Evolutionary conservation across 2,113 vertebrate species (phyloP).

Genomic region (Gallinago undulata): DNA sequence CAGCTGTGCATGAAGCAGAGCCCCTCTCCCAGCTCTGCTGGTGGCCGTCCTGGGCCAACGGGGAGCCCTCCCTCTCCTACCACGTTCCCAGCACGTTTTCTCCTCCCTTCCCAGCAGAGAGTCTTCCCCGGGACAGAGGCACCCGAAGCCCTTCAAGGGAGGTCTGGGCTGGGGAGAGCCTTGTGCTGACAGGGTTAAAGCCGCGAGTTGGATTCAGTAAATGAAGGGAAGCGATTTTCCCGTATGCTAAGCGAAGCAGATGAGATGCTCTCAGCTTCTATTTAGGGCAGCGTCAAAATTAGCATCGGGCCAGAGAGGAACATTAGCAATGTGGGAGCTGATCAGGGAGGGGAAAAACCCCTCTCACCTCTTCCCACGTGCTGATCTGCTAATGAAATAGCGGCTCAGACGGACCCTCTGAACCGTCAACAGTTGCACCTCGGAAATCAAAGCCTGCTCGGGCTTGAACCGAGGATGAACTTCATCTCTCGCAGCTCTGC

Average conservation of each 20-base stretch:
- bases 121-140: neutral
- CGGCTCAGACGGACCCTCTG: neutral
- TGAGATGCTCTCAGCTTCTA: slow-evolving; percentile 67
- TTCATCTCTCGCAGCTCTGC: neutral
- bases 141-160: neutral
- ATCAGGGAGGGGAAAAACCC: slow-evolving; percentile 17
- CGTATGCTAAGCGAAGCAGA: slow-evolving; percentile 42
- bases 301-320: slow-evolving; percentile 58
- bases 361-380: neutral
- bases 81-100: too few species aligned
- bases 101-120: neutral
- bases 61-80: neutral
- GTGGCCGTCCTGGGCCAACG: neutral
- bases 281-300: slow-evolving; percentile 72
- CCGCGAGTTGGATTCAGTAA: neutral
- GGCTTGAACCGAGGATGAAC: neutral
- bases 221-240: slow-evolving; percentile 51
- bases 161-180: neutral
- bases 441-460: neutral
- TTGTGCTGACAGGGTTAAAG: slow-evolving; percentile 44
- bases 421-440: neutral
- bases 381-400: neutral
- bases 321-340: slow-evolving; percentile 33
- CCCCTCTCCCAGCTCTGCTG: neutral
- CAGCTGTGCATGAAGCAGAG: neutral